Evolutionary conservation across 2,888 invertebrate genomes (phyloP), one percentile per base, ranked within the genome.

Genomic region (Parasteatoda lunata): DNA sequence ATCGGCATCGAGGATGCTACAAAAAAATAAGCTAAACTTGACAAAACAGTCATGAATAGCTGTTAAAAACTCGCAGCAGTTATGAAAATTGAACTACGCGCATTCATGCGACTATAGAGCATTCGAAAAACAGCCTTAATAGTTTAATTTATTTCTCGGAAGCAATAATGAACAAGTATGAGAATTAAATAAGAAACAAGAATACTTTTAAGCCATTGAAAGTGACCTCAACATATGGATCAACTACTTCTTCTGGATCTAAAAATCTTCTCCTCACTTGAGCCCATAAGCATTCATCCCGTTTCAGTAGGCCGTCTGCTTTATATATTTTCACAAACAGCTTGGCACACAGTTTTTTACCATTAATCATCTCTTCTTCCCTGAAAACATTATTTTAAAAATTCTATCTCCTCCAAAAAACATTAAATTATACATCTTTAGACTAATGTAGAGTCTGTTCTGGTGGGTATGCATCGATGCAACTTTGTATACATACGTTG

Each of bases 211-310:
- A 94, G 68, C 97, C 97, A 72, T 97, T 97, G 91, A 97, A 97
- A 59, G 95, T 95, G 1, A 97, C 96, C 93, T 96, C 95, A 0
- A 97, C 96, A 91, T 95, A 97, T 0, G 97, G 97, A 91, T 97
- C 96, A 0, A 97, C 96, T 13, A 97, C 93, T 90, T 97, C 96
- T 90, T 94, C 95, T n/a, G 94, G 93, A 91, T 97, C 97, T 0
- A 96, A 97, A 90, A 97, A 94, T 0, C 96, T 97, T 90, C 95
- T 95, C 91, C 96, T 97, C 70, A 97, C 95, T 92, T 96, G 97
- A 0, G 97, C 96, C 93, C 97, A 94, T 66, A 97, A 92, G 1
- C 97, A 96, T 79, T 96, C 96, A 92, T 97, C 97, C 96, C 97
- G 96, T 92, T 96, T 91, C 0, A 97, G 97, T 78, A 97, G 93